Evolutionary conservation across 2,797 vertebrate species (phyloP).

Genomic region (Simalia tracyae): DNA sequence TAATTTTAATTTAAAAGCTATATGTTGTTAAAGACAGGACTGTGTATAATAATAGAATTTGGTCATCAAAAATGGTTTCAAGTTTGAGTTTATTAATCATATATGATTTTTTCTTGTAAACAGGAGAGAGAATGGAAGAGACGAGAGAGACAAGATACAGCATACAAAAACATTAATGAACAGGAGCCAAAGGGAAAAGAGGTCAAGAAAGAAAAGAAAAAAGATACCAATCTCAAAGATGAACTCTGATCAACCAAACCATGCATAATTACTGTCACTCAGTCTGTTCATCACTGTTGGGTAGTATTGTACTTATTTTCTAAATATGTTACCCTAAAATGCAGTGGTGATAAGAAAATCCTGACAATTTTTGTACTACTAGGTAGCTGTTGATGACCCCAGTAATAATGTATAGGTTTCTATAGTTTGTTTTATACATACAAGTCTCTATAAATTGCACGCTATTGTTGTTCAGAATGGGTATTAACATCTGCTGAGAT

Average conservation of each 20-base stretch:
- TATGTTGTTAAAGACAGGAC: neutral
- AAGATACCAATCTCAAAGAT: conserved; percentile 77
- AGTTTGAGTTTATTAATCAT: neutral
- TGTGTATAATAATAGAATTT: neutral
- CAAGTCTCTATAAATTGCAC: neutral
- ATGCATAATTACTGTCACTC: conserved; percentile 14
- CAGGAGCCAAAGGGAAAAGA: conserved; percentile 75
- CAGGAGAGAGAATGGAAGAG: conserved; percentile 62
- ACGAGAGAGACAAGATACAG: conserved; percentile 52
- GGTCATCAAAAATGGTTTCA: neutral
- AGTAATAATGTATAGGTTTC: neutral
- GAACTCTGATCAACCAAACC: conserved; percentile 75
- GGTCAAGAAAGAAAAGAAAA: conserved; percentile 66
- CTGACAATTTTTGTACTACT: neutral
- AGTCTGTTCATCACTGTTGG: conserved; percentile 8
- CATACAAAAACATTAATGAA: conserved; percentile 61
- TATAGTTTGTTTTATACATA: neutral
- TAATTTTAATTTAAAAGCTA: neutral
- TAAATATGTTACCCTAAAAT: conserved; percentile 42
- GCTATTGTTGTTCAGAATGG: neutral
- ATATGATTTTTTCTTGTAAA: conserved; percentile 41
- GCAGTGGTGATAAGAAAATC: conserved; percentile 7
- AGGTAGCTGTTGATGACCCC: neutral
- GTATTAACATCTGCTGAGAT: neutral
- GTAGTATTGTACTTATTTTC: conserved; percentile 20